A percentile compares a stretch with the other conserved stretches of the same genome.
Evolutionary conservation across 1,140 invertebrate genomes (phyloP).

Genomic region (Drosophila pectinifera): DNA sequence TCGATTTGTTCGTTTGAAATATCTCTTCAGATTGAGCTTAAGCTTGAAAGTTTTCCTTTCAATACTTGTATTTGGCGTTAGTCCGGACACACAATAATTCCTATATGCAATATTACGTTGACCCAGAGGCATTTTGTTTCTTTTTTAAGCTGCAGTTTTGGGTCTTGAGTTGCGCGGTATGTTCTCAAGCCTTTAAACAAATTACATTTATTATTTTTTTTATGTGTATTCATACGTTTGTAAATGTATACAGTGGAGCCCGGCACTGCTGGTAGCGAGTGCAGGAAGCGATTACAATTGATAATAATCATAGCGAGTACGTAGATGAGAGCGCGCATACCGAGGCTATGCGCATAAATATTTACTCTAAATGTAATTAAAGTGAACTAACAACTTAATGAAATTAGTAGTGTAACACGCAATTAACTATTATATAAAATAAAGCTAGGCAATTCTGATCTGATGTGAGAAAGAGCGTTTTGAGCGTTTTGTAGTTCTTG

Average conservation of each 20-base stretch:
- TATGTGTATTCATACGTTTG: constrained; percentile 42
- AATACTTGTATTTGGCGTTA: constrained; percentile 10
- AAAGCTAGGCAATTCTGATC: constrained; percentile 75
- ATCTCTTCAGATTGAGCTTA: constrained; percentile 48
- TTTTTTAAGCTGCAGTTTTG: constrained; percentile 25
- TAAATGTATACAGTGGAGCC: constrained; percentile 44
- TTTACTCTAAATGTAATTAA: constrained; percentile 81
- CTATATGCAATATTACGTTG: constrained; percentile 38
- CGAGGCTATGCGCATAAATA: too few species aligned
- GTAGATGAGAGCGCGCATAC: constrained; percentile 59
- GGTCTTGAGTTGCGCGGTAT: constrained; percentile 3
- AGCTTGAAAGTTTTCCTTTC: constrained; percentile 10
- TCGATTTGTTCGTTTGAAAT: constrained; percentile 10
- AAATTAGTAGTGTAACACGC: constrained; percentile 79
- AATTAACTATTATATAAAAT: constrained; percentile 76
- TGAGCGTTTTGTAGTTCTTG: constrained; percentile 61
- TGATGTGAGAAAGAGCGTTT: constrained; percentile 53
- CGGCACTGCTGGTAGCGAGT: constrained; percentile 17
- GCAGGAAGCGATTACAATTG: constrained; percentile 67
- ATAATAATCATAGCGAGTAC: constrained; percentile 69
- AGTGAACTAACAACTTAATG: constrained; percentile 64
- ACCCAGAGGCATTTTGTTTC: constrained; percentile 12
- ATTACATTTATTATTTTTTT: constrained; percentile 27
- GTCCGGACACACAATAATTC: constrained; percentile 49
- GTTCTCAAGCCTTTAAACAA: constrained; percentile 27